Evolutionary conservation across 2,113 vertebrate species (phyloP), one percentile per base, ranked within the genome.

Genomic region (Sylvia atricapilla): DNA sequence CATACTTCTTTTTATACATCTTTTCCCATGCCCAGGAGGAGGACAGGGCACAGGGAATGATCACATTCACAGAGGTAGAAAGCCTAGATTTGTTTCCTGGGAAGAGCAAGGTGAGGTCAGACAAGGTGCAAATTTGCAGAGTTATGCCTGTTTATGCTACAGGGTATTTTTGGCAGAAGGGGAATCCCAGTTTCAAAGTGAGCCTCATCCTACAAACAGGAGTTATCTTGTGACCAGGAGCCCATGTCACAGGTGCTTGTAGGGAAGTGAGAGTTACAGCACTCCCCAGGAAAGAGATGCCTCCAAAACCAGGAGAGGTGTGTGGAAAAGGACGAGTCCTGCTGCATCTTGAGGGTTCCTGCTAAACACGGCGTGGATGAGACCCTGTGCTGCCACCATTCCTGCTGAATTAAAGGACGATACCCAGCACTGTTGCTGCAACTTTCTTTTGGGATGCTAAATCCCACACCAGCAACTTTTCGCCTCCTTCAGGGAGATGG

Each of bases 331-430:
- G 10, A 9, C 1, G 8, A 18, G 25, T 4, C 47, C 37, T 2
- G 4, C 70, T 88, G 46, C 39, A 41, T 27, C 56, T 10, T 37
- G 49, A 60, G 49, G 22, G 11, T 9, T 90, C 56, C 41, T 25
- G 58, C 33, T 13, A n/a, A 67, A 52, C 12, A 20, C 18, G 2
- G 8, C 2, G 2, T 0, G 3, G 67, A 69, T 28, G 18, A 33
- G 13, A 66, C 30, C 47, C 68, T 35, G 55, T 4, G 7, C 52
- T 44, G 68, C 33, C 64, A 39, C 47, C 44, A 6, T n/a, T 37
- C 6, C 0, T 0, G 0, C 9, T 12, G 43, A 11, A 4, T 49
- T 30, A 39, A n/a, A 35, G 56, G 24, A 44, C 8, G 37, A 44
- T 23, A 70, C 30, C 50, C 55, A 70, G 47, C 23, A 28, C 24